Evolutionary conservation across 2,113 vertebrate genomes (phyloP).

Genomic region (Eclectus roratus): DNA sequence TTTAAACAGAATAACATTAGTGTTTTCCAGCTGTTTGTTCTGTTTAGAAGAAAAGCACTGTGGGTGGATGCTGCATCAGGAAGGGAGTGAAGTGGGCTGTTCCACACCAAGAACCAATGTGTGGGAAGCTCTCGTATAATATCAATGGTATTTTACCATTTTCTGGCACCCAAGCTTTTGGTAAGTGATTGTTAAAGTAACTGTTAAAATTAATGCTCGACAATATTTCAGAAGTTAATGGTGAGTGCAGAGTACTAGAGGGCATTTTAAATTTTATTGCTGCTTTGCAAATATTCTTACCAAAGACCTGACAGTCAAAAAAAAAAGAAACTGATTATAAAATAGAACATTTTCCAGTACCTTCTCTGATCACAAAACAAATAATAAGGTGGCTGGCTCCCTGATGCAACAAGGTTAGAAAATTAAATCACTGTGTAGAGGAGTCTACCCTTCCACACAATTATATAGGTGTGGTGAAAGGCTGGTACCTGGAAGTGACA

Average conservation of each 20-base stretch:
- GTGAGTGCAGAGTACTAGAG: neutral
- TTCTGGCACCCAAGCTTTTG: neutral
- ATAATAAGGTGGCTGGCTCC: neutral
- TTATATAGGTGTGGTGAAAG: neutral
- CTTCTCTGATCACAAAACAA: neutral
- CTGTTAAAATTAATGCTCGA: neutral
- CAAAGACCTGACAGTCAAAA: neutral
- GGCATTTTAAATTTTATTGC: neutral
- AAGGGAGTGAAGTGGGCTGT: neutral
- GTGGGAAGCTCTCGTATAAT: neutral
- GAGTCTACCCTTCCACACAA: neutral
- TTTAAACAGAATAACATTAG: neutral
- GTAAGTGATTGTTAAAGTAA: conserved; percentile 15
- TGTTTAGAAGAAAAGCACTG: neutral
- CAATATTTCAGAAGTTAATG: conserved; percentile 46
- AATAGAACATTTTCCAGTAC: neutral
- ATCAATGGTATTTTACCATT: neutral
- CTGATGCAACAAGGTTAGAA: neutral
- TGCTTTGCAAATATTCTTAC: conserved; percentile 34
- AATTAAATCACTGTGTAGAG: neutral
- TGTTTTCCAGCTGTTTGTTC: conserved; percentile 42
- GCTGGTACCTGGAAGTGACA: neutral
- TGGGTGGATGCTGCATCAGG: neutral
- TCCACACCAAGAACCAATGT: neutral
- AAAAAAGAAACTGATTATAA: neutral